These are phyloP conservation scores for Belgica antarctica DNA, from an alignment of 2,888 invertebrate species.

Conservation along the genomic window DNA sequence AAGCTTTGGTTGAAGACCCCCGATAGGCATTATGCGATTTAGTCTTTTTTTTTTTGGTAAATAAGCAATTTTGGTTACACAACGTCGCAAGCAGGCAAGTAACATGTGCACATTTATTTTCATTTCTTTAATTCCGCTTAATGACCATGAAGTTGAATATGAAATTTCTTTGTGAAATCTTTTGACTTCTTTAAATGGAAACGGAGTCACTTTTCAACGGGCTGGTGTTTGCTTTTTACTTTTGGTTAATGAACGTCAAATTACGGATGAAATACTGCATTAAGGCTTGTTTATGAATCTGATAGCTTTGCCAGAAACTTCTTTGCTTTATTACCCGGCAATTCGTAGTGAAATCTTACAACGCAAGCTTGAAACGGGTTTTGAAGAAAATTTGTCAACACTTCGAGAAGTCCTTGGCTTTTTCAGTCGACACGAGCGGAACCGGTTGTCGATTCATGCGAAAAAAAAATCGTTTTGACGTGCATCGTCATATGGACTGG, in stretches of 20 bases:
- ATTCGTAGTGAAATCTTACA: no score
- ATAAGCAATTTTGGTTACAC: constrained; percentile 5
- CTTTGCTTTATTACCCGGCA: no score
- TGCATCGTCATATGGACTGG: background rate
- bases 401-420: constrained; percentile 7
- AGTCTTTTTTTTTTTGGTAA: background rate
- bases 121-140: constrained; percentile 4
- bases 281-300: constrained; percentile 11
- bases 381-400: no score
- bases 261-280: constrained; percentile 28
- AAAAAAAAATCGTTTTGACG: background rate
- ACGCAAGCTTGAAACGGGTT: no score
- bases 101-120: constrained; percentile 1
- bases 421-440: constrained; percentile 29
- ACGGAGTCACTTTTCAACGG: constrained; percentile 4
- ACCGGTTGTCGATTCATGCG: background rate
- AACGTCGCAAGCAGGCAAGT: background rate
- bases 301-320: no score
- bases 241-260: constrained; percentile 29
- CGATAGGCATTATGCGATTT: background rate
- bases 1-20: background rate
- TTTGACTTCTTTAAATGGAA: constrained; percentile 8
- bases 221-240: constrained; percentile 15
- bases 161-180: constrained; percentile 8
- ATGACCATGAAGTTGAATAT: constrained; percentile 36